Evolutionary conservation across 2,888 invertebrate species (phyloP), one percentile per base, ranked within the genome.

Genomic region (Monoplex corrugatus): DNA sequence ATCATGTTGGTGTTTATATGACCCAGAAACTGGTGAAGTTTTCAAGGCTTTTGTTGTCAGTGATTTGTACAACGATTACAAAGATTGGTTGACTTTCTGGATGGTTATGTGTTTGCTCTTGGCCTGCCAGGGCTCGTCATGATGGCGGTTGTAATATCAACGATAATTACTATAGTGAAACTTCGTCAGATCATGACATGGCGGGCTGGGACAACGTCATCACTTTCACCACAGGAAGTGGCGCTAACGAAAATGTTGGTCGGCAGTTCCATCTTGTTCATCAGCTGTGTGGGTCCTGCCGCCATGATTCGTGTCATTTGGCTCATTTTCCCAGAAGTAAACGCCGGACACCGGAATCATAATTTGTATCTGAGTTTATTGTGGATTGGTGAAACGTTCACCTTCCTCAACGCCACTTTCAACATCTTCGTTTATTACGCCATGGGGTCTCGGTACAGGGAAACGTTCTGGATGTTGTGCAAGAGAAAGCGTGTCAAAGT

Each of bases 181-280:
- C 78, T 80, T 43, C 78, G 78, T 19, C 78, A 80, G 40, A 43
- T 80, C 43, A n/a, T 40, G 28, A 80, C 78, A 43, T 80, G 78
- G 78, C 78, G 78, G 23, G 23, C 23, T 43, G 78, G 23, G 43
- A 40, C 78, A 16, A 78, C 87, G 0, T 75, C 87, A 1, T 38
- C 85, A 1, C 2, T 68, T 40, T 85, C 85, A 40, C 38, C 63
- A 10, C 57, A 16, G 45, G 85, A 85, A 57, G 28, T 85, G 40
- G 85, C 85, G 32, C 85, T 85, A 23, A 85, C 85, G 10, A 85
- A 85, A n/a, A 85, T 85, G 85, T n/a, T 85, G 57, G 44, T 85
- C 5, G 57, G 63, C 63, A n/a, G 19, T 0, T 50, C 85, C 0
- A 23, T 85, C 19, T n/a, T 63, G 63, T 85, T 85, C 63, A 85